These are phyloP conservation scores for Crocallis elinguaria DNA, from an alignment of 2,888 invertebrate genomes.

Conservation along the genomic window DNA sequence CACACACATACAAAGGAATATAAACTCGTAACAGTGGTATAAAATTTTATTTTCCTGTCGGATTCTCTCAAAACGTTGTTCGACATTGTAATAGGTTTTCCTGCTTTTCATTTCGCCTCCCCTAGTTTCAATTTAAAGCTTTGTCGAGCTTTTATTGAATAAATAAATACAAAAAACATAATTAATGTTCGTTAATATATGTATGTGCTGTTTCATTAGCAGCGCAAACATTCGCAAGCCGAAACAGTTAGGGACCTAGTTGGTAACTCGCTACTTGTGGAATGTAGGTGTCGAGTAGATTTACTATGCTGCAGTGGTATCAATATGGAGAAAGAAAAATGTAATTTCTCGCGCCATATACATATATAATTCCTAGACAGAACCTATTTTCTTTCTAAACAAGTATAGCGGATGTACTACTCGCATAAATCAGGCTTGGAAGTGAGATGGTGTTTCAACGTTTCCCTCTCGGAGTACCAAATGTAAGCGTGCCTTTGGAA, in stretches of 20 bases:
- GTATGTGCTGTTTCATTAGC: conserved; percentile 11
- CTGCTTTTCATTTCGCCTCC: conserved; percentile 6
- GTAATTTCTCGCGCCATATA: neutral
- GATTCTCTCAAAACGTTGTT: conserved; percentile 14
- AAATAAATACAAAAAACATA: conserved; percentile 1
- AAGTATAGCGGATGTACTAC: conserved; percentile 22
- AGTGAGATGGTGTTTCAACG: conserved; percentile 21
- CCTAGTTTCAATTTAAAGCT: conserved; percentile 11
- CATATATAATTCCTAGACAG: conserved; percentile 12
- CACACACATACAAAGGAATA: conserved; percentile 7
- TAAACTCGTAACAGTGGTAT: conserved; percentile 15
- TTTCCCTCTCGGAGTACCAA: conserved; percentile 20
- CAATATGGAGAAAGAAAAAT: conserved; percentile 3
- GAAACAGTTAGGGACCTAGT: conserved; percentile 4
- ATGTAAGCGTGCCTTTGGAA: conserved; percentile 20
- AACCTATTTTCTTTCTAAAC: conserved; percentile 24
- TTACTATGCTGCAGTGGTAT: conserved; percentile 18
- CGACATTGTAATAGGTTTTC: conserved; percentile 10
- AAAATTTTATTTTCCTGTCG: conserved; percentile 23
- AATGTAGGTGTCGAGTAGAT: conserved; percentile 12
- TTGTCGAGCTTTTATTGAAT: conserved; percentile 6
- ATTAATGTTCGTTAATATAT: conserved; percentile 4
- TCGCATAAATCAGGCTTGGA: conserved; percentile 25
- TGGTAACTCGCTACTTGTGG: neutral
- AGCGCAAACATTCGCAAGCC: conserved; percentile 6